phyloP scores from a whole-genome alignment of 2,797 vertebrate genomes.

The Neosalanx taihuensis region DNA sequence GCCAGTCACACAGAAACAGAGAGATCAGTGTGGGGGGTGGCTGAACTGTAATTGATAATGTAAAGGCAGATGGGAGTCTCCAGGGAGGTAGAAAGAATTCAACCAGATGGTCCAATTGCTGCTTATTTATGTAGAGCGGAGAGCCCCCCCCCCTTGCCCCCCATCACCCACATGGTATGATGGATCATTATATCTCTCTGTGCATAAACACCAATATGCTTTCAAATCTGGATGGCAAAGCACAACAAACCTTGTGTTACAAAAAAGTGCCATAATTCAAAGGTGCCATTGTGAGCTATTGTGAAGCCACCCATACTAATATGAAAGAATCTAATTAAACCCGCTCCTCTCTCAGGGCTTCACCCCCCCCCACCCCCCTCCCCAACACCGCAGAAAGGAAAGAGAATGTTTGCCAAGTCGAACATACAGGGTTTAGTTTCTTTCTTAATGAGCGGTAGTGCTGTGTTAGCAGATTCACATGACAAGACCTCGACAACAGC shows the following conservation, averaged over 20 bases:
- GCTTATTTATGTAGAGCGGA: constrained; percentile 95
- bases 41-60: constrained; percentile 98
- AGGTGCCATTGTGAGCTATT: constrained; percentile 77
- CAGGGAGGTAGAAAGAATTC: constrained; percentile 89
- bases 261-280: constrained; percentile 83
- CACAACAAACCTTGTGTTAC: constrained; percentile 71
- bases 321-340: constrained; percentile 76
- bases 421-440: constrained; percentile 38
- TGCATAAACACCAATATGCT: constrained; percentile 98
- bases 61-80: constrained; percentile 98
- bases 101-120: constrained; percentile 98
- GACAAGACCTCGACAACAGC: constrained; percentile 35
- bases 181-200: constrained; percentile 95
- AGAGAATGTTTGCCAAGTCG: constrained; percentile 34
- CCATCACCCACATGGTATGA: constrained; percentile 77
- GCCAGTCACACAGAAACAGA: constrained; percentile 63
- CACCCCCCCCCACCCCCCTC: constrained; percentile 35
- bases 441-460: constrained; percentile 36
- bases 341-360: constrained; percentile 53
- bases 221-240: constrained; percentile 91
- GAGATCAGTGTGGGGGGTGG: constrained; percentile 62
- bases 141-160: constrained; percentile 65
- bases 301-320: constrained; percentile 78
- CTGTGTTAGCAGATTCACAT: constrained; percentile 40
- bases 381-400: constrained; percentile 37